Base-by-base conservation (phyloP, 2,888 invertebrate genomes). In the Muschampia plurimacula region DNA sequence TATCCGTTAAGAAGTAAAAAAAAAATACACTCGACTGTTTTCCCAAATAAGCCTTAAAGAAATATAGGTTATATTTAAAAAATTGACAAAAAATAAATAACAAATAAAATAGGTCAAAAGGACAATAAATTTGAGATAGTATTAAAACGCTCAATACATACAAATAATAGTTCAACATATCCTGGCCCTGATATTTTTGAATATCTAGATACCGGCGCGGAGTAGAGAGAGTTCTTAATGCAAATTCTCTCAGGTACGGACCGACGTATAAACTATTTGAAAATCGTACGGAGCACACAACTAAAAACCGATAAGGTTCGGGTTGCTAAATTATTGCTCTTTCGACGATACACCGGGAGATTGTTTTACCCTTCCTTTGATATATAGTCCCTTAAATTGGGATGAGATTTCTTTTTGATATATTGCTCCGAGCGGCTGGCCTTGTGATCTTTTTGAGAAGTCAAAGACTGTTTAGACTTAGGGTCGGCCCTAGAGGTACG, bases 291-390 rank as follows among this genome's bases (percentile, higher is more conserved):
- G 39, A 10, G 49, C 22, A n/a, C 36, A 41, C 49, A 62, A 55
- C 52, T 73, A 68, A 68, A 69, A 69, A 64, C 72, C 72, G 75
- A 79, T 76, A 76, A 76, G 75, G 70, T 70, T 78, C 75, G 71
- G 65, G 75, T 78, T 52, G 63, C 71, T 75, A 69, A 76, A 73
- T 76, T 78, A 76, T 76, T 59, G 67, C 64, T 70, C 73, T 69
- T 69, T 62, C 60, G 52, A 62, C 72, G 72, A 76, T 75, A 77
- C 71, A 77, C 75, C 76, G 72, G 78, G 79, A 78, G 77, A 83
- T 84, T 83, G 84, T 83, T 82, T 82, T 78, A 83, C 82, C 81
- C 82, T 81, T 81, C 75, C 78, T 81, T 81, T 83, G 82, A 83
- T 81, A 82, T 80, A 82, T 77, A 81, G 77, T 76, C 77, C 74